Base-by-base conservation (phyloP, 2,113 vertebrate genomes). In the Rhipidura dahli region DNA sequence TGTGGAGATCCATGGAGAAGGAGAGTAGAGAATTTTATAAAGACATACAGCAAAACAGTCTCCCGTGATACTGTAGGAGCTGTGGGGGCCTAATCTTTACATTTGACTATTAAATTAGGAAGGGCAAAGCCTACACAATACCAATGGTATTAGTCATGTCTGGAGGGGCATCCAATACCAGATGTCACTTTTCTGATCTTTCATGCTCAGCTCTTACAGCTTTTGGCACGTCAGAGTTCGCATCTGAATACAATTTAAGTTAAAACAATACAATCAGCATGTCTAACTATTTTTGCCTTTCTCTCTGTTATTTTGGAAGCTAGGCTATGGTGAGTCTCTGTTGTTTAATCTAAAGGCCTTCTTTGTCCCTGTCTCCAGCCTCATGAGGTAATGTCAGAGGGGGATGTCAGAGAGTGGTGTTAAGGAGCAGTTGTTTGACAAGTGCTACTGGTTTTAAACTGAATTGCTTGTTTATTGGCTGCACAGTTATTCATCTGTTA, bases 171-270 rank as follows among this genome's bases (percentile, higher is more conserved):
- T 98, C 96, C 96, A 97, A 94, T 97, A 97, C 97, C 97, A 98
- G 98, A 98, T 98, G 98, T 98, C 97, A 97, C 94, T 98, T 98
- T 98, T 98, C 97, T 98, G 97, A 97, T 97, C 97, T 98, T 97
- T 95, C 94, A 84, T 87, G 81, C 94, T 97, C 95, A 95, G 95
- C 75, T 94, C 94, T 97, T 96, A 97, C 69, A 96, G 96, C 87
- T 98, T 98, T 97, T 98, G 98, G 98, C 98, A 97, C 95, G 8
- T 97, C 94, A 94, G 90, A 90, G 94, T 96, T 97, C 42, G 93
- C 98, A 98, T 98, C 98, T 98, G 98, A 97, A 97, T 97, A 97
- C 90, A 98, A 98, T 98, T 98, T 98, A 96, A 95, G 86, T 96
- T 96, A 91, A 95, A 98, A 97, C 97, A 98, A 97, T 97, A 89